Percentiles rank a stretch among this genome's conserved stretches.
Evolutionary conservation across 2,888 invertebrate species (phyloP).

Genomic region (Scrobipalpa costella): DNA sequence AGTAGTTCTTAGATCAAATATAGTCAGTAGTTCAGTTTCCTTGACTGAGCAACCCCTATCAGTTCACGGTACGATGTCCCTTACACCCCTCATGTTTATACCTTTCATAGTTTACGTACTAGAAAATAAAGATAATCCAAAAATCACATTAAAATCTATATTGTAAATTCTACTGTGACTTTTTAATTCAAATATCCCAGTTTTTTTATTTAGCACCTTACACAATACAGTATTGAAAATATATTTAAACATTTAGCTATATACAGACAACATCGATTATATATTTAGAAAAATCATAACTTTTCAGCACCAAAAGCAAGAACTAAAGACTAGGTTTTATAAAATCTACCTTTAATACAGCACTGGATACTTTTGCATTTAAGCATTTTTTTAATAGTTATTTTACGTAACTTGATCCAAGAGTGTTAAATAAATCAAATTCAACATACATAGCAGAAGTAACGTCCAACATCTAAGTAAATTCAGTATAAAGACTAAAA

Average conservation of each 20-base stretch:
- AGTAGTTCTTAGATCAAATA: too few relatives aligned
- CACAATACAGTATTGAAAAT: slow-evolving; percentile 32
- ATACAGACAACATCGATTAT: slow-evolving; percentile 42
- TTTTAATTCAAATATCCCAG: background rate
- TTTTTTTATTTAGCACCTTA: slow-evolving; percentile 41
- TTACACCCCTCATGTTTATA: too few relatives aligned
- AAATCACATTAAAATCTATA: background rate
- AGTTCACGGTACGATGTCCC: too few relatives aligned
- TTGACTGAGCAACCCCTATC: too few relatives aligned
- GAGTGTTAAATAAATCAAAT: background rate
- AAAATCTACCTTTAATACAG: background rate
- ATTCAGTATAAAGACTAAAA: too few relatives aligned
- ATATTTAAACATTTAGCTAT: slow-evolving; percentile 40
- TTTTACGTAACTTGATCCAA: background rate
- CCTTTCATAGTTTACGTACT: too few relatives aligned
- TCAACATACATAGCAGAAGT: too few relatives aligned
- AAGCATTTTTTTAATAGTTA: background rate
- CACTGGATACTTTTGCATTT: background rate
- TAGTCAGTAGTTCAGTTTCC: too few relatives aligned
- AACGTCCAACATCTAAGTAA: too few relatives aligned
- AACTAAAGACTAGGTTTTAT: slow-evolving; percentile 47
- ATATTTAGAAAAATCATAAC: slow-evolving; percentile 30
- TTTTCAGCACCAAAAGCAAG: slow-evolving; percentile 43
- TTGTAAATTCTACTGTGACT: background rate
- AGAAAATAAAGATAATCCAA: too few relatives aligned